Evolutionary conservation across 35 echinoderm and acorn worm species (phyloP).

Genomic region (Amphiura filiformis): DNA sequence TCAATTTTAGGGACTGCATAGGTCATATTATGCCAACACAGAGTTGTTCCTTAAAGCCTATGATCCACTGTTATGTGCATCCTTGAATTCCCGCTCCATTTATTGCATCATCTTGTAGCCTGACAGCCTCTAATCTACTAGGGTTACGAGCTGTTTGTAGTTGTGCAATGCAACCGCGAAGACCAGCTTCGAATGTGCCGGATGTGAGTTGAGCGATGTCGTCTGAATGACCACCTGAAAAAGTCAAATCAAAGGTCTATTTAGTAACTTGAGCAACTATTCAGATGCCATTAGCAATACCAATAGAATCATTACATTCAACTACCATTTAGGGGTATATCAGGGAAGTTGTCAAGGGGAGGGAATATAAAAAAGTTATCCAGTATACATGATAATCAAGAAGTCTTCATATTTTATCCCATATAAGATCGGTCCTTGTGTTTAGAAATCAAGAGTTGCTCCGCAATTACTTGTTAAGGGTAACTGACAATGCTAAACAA

Average conservation of each 20-base stretch:
- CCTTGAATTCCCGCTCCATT: conserved; percentile 53
- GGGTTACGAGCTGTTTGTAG: conserved; percentile 68
- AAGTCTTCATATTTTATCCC: too few relatives aligned
- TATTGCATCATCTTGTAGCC: conserved; percentile 39
- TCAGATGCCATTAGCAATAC: background rate
- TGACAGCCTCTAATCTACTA: conserved; percentile 44
- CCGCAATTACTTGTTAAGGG: too few relatives aligned
- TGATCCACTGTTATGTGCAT: too few relatives aligned
- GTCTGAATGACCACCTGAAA: conserved; percentile 63
- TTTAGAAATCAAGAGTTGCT: too few relatives aligned
- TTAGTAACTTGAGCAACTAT: background rate
- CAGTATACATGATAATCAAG: too few relatives aligned
- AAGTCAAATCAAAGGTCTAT: conserved; percentile 22
- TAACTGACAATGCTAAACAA: too few relatives aligned
- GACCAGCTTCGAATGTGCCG: conserved; percentile 51
- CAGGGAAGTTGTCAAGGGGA: background rate
- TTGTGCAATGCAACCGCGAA: conserved; percentile 72
- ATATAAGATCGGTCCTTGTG: too few relatives aligned
- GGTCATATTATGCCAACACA: too few relatives aligned
- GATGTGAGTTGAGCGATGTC: conserved; percentile 55
- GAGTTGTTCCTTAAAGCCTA: too few relatives aligned
- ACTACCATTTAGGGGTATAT: background rate
- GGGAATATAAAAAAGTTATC: too few relatives aligned
- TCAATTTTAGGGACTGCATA: too few relatives aligned
- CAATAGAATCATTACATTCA: background rate